Conservation (phyloP, 1,140 invertebrate genomes). For the Panagrolaimus sp. region DNA sequence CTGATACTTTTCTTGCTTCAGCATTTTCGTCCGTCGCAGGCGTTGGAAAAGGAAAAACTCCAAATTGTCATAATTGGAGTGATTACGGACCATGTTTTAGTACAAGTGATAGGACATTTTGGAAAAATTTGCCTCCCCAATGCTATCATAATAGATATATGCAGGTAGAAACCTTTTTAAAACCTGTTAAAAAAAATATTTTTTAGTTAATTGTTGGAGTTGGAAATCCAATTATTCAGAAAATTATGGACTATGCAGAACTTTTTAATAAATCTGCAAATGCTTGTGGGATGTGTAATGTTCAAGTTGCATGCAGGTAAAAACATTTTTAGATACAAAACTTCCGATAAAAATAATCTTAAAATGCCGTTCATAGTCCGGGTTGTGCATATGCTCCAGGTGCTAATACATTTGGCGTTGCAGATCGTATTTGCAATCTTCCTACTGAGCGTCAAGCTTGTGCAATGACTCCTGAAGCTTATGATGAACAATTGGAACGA, state of each 20-base stretch:
- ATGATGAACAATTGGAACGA: constrained; percentile 23
- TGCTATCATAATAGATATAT: constrained; percentile 45
- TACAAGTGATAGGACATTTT: constrained; percentile 41
- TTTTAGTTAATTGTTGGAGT: constrained; percentile 39
- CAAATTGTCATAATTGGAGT: constrained; percentile 37
- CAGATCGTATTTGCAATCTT: constrained; percentile 42
- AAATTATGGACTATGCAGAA: constrained; percentile 47
- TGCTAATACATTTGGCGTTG: constrained; percentile 42
- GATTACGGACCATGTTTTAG: constrained; percentile 46
- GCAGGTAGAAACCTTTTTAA: constrained; percentile 22
- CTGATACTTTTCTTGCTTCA: constrained; percentile 35
- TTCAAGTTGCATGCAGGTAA: constrained; percentile 44
- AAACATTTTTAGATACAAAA: no score
- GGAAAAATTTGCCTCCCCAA: constrained; percentile 35
- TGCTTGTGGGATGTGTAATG: constrained; percentile 48
- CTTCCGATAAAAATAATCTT: no score
- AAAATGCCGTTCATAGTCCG: no score
- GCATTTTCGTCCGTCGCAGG: constrained; percentile 44
- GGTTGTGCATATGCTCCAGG: constrained; percentile 36
- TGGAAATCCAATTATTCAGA: constrained; percentile 44
- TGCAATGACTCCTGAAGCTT: constrained; percentile 43
- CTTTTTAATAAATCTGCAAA: constrained; percentile 46
- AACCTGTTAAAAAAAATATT: constrained; percentile 11
- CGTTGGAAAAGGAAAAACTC: constrained; percentile 26
- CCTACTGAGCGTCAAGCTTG: constrained; percentile 45